Evolutionary conservation across 2,888 invertebrate genomes (phyloP).

Genomic region (Girardia tigrina): DNA sequence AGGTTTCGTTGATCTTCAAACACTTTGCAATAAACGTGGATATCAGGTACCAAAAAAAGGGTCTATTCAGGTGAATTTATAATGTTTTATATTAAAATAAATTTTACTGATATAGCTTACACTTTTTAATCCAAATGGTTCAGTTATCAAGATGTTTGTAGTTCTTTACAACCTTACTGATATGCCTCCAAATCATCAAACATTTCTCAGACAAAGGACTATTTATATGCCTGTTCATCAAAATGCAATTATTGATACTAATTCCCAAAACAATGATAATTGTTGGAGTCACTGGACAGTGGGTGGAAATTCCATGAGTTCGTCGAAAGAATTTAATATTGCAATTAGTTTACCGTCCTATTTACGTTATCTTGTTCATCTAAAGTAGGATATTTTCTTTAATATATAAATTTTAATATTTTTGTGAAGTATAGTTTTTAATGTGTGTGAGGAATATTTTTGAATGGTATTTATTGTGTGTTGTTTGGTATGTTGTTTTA

Average conservation of each 20-base stretch:
- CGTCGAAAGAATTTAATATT: conserved; percentile 39
- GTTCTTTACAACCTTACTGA: conserved; percentile 78
- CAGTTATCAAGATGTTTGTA: conserved; percentile 87
- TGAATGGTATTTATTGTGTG: too few species aligned
- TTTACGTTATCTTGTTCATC: conserved; percentile 29
- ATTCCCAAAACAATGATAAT: not conserved
- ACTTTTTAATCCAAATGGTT: conserved; percentile 84
- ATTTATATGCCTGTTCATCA: conserved; percentile 60
- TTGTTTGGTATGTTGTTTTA: too few species aligned
- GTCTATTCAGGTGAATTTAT: conserved; percentile 66
- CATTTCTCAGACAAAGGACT: conserved; percentile 83
- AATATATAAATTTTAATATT: too few species aligned
- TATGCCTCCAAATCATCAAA: conserved; percentile 81
- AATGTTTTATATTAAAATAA: not conserved
- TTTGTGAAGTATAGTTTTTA: too few species aligned
- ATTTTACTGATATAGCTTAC: conserved; percentile 54
- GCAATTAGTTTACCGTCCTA: conserved; percentile 25
- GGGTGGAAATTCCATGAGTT: not conserved
- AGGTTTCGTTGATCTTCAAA: conserved; percentile 50
- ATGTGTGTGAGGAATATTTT: too few species aligned
- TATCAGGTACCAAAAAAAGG: conserved; percentile 80
- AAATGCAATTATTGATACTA: not conserved
- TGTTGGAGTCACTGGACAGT: not conserved
- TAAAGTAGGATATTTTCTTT: too few species aligned
- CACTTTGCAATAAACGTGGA: conserved; percentile 57